Percentiles rank a stretch among this genome's conserved stretches.
phyloP scores from a whole-genome alignment of 1,140 invertebrate species.

The Ceratosolen fusciceps region DNA sequence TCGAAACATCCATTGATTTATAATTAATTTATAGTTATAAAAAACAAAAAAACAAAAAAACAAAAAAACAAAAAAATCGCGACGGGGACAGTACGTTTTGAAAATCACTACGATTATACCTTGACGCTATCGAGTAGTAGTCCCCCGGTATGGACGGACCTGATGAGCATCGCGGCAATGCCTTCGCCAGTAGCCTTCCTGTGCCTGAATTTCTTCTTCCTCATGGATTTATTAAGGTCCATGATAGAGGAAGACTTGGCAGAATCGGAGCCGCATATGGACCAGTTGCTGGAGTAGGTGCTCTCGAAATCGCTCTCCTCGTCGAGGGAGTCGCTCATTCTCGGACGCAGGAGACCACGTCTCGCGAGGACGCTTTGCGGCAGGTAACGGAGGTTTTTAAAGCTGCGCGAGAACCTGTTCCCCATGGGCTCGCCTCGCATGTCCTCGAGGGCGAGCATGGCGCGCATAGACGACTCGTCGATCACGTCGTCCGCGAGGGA shows the following conservation, averaged over 20 bases:
- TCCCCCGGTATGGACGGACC: slow-evolving; percentile 75
- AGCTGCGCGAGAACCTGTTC: slow-evolving; percentile 70
- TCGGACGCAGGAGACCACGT: slow-evolving; percentile 68
- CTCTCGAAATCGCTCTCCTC: slow-evolving; percentile 63
- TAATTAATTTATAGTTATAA: too few relatives aligned
- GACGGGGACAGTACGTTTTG: too few relatives aligned
- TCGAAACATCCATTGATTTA: too few relatives aligned
- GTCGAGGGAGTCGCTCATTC: slow-evolving; percentile 60
- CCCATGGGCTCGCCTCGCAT: slow-evolving; percentile 69
- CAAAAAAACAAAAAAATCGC: too few relatives aligned
- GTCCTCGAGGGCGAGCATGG: slow-evolving; percentile 74
- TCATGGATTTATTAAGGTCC: slow-evolving; percentile 53
- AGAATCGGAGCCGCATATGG: slow-evolving; percentile 56
- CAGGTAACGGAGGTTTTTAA: slow-evolving; percentile 73
- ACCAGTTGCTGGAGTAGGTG: slow-evolving; percentile 57
- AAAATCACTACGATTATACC: not conserved
- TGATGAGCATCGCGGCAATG: slow-evolving; percentile 77
- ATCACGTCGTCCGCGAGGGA: slow-evolving; percentile 60
- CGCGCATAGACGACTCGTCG: slow-evolving; percentile 65
- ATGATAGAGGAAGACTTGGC: slow-evolving; percentile 49
- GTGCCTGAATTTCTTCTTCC: slow-evolving; percentile 70
- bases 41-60: too few relatives aligned
- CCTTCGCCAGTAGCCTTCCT: slow-evolving; percentile 73
- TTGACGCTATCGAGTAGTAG: slow-evolving; percentile 72
- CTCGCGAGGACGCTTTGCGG: slow-evolving; percentile 73